Base-by-base conservation (phyloP, 1,140 invertebrate genomes). In the Babylonia areolata region DNA sequence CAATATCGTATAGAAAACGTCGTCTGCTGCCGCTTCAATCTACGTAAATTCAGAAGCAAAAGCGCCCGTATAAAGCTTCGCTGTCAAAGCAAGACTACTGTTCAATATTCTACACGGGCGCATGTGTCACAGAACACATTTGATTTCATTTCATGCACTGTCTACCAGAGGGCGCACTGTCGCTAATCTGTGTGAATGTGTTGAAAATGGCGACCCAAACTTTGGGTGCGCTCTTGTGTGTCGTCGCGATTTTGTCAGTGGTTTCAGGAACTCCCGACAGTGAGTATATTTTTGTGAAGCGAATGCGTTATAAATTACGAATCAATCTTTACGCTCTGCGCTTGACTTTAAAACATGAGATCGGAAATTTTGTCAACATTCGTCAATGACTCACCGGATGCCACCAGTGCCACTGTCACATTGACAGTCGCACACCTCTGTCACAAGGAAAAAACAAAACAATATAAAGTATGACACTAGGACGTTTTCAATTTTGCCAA, bases 141-240 rank as follows among this genome's bases (percentile, higher is more conserved):
- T 64, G n/a, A 79, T 42, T 81, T 51, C 35, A 42, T 58, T 81
- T 40, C 39, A 42, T 23, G 80, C 81, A 39, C 37, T 6, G 35
- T 20, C 58, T 73, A 42, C 81, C 42, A 84, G 82, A 84, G 64
- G 82, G 82, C 82, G 82, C 82, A 84, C 82, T 73, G 64, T 84
- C 82, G 28, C 71, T 80, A 64, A 64, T 64, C 58, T 64, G 15
- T 6, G 20, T 23, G 35, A 64, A 84, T 84, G 82, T 46, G 82
- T 23, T 64, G 58, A 84, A 84, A 39, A 84, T 84, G 82, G 82
- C 82, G 82, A 69, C 64, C 35, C 82, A 84, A 84, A 84, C 82
- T 84, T 84, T 84, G 82, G 69, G 64, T 75, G 39, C 69, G 35
- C 64, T 64, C 40, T 39, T 84, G 20, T 40, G 39, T 73, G 82